These are phyloP conservation scores for Champsocephalus esox DNA, from an alignment of 2,797 vertebrate species.

Conservation along the genomic window DNA sequence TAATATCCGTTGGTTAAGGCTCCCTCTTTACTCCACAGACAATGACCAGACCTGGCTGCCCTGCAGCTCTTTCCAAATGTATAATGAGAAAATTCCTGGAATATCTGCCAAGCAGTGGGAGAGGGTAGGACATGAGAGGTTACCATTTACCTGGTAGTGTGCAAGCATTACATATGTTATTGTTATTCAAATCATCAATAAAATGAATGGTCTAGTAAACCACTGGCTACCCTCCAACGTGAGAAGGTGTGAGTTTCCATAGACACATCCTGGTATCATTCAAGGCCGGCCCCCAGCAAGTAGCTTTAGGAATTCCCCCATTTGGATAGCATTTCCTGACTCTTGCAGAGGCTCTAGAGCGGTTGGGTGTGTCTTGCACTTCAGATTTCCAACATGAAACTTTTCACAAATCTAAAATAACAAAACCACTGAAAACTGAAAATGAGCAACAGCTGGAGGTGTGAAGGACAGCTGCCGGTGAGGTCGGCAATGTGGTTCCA, in stretches of 20 bases:
- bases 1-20: constrained; percentile 21
- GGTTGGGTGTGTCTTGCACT: constrained; percentile 51
- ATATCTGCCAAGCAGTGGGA: constrained; percentile 70
- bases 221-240: not conserved
- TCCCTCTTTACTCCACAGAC: constrained; percentile 38
- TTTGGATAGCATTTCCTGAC: constrained; percentile 43
- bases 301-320: constrained; percentile 20
- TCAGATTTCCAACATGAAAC: constrained; percentile 40
- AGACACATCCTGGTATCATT: constrained; percentile 22
- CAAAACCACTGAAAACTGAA: constrained; percentile 47
- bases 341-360: constrained; percentile 24
- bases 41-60: constrained; percentile 53
- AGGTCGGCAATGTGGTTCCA: constrained; percentile 13
- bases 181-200: not conserved
- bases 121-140: constrained; percentile 13
- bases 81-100: constrained; percentile 79
- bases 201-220: not conserved
- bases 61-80: constrained; percentile 51
- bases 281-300: constrained; percentile 40
- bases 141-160: constrained; percentile 8
- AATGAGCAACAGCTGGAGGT: constrained; percentile 38
- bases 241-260: constrained; percentile 15
- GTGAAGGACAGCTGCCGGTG: constrained; percentile 9
- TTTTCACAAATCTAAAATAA: constrained; percentile 48
- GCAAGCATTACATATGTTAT: constrained; percentile 12